A percentile compares a stretch with the other conserved stretches of the same genome.
These are phyloP conservation scores for Acleris sparsana DNA, from an alignment of 2,888 invertebrate species.

Conservation along the genomic window DNA sequence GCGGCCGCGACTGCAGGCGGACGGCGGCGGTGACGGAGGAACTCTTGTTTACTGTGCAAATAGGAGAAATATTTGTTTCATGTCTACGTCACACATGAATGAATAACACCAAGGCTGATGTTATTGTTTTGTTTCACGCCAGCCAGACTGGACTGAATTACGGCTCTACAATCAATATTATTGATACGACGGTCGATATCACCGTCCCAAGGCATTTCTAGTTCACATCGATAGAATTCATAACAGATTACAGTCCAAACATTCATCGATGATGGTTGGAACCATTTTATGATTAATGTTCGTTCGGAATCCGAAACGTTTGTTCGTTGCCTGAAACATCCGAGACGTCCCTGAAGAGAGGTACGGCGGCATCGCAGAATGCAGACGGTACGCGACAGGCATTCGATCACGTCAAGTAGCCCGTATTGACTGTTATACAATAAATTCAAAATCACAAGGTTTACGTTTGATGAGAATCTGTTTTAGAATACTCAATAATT, in stretches of 20 bases:
- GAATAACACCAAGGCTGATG: slow-evolving; percentile 71
- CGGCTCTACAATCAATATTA: slow-evolving; percentile 41
- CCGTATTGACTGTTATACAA: neutral
- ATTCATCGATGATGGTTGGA: neutral
- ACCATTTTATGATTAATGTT: no score
- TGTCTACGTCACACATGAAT: slow-evolving; percentile 73
- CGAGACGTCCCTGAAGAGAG: no score
- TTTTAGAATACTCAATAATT: no score
- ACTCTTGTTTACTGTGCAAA: slow-evolving; percentile 69
- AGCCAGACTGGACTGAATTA: slow-evolving; percentile 53
- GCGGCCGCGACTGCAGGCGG: slow-evolving; percentile 62
- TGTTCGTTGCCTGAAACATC: no score
- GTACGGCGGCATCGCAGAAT: no score
- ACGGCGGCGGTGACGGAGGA: slow-evolving; percentile 54
- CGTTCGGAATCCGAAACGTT: no score
- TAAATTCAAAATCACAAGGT: no score
- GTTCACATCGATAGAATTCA: slow-evolving; percentile 2
- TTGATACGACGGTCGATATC: slow-evolving; percentile 23
- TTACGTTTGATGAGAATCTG: no score
- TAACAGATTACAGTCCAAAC: slow-evolving; percentile 4
- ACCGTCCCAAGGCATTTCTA: slow-evolving; percentile 3
- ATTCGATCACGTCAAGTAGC: neutral
- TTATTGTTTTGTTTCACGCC: slow-evolving; percentile 62
- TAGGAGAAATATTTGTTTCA: slow-evolving; percentile 74
- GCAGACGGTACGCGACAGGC: neutral